Evolutionary conservation across 2,113 vertebrate species (phyloP).

Genomic region (Leuciscus idus): DNA sequence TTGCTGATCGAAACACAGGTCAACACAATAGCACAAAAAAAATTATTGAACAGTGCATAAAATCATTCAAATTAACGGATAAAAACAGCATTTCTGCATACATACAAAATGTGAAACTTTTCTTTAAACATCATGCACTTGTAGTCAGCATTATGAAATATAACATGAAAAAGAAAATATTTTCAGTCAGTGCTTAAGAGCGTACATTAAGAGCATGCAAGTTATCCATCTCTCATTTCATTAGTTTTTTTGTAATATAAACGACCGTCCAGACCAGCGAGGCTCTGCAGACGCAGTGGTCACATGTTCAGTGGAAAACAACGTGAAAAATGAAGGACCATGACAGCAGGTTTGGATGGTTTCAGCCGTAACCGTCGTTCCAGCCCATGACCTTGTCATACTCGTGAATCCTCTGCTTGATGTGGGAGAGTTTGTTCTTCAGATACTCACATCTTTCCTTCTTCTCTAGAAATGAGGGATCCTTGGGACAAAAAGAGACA

Average conservation of each 20-base stretch:
- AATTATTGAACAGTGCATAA: not conserved
- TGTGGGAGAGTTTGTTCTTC: conserved; percentile 97
- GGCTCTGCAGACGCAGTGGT: not conserved
- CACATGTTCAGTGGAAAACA: conserved; percentile 1
- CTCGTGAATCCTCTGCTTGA: conserved; percentile 96
- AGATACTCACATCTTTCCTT: conserved; percentile 97
- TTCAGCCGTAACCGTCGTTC: conserved; percentile 80
- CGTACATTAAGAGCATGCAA: conserved; percentile 9
- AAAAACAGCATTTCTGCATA: conserved; percentile 2
- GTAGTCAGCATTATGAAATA: not conserved
- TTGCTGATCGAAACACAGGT: not conserved
- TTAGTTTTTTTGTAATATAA: not conserved
- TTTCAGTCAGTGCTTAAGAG: conserved; percentile 30
- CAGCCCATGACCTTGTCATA: conserved; percentile 97
- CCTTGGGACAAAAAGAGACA: conserved; percentile 71
- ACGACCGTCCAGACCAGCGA: not conserved
- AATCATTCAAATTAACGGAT: not conserved
- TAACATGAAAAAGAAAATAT: not conserved
- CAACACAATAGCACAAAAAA: not conserved
- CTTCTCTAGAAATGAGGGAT: conserved; percentile 94
- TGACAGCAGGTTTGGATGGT: not conserved
- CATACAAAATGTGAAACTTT: not conserved
- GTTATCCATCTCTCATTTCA: not conserved
- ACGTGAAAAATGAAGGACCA: conserved; percentile 38
- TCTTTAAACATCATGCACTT: not conserved